Evolutionary conservation across 2,888 invertebrate species (phyloP), one percentile per base, ranked within the genome.

Genomic region (Machimus atricapillus): DNA sequence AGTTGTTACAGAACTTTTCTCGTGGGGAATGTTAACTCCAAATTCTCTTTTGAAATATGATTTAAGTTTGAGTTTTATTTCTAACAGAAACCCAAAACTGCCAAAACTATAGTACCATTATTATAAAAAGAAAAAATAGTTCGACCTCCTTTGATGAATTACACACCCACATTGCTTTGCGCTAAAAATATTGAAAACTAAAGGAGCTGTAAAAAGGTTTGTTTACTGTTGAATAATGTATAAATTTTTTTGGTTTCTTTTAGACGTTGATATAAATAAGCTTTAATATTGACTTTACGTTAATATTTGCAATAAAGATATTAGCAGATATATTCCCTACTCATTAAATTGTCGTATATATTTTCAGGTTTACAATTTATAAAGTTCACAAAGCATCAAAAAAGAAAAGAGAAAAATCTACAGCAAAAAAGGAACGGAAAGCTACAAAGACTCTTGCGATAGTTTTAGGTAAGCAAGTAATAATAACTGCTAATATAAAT

Each of bases 391-490:
- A 98, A 93, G 98, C 98, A 76, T 97, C 97, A 91, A 96, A 97
- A 92, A 98, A 98, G 94, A 98, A 98, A 93, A 94, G 97, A 82
- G 98, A 98, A 91, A 98, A 98, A 91, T 97, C 97, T 31, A 97
- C 97, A 0, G 98, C 97, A 4, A 97, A 97, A 92, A 97, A 97
- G 90, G 99, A 99, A 91, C 95, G 98, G 88, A 98, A 99, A 93
- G 99, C 99, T 46, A 99, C 99, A 9, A 99, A 99, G 94, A 99
- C 99, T 9, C 93, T 99, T 89, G 99, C 99, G 87, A 99, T 99
- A 93, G 99, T 99, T 89, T 94, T 99, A 92, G 99, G 99, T 99
- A 93, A 95, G 95, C 93, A 40, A 40, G 7, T 34, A 52, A 31
- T 85, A 23, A 3, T 23, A 58, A 58, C 0, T 4, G 0, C 8